phyloP scores from a whole-genome alignment of 2,113 vertebrate genomes.

The Hemiprocne comata region DNA sequence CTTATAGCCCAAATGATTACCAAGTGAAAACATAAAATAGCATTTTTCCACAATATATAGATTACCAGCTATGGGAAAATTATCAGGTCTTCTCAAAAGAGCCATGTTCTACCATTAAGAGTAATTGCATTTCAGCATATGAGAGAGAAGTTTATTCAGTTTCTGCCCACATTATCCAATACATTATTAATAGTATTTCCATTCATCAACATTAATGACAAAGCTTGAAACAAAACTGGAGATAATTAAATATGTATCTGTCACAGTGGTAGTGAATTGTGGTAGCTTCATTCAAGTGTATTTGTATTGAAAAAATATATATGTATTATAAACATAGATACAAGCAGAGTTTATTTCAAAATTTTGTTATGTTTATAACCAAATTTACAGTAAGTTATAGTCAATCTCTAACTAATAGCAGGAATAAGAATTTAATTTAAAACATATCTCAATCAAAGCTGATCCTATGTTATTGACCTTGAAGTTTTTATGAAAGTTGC shows the following conservation, averaged over 20 bases:
- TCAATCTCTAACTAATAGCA: background rate
- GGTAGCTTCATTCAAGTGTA: background rate
- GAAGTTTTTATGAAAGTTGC: conserved; percentile 25
- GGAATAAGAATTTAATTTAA: conserved; percentile 23
- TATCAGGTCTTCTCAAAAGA: background rate
- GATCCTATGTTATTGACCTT: conserved; percentile 6
- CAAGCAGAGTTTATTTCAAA: background rate
- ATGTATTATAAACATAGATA: background rate
- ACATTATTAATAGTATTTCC: background rate
- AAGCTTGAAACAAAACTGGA: conserved; percentile 2
- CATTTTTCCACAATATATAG: background rate
- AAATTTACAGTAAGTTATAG: background rate
- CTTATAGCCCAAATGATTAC: background rate
- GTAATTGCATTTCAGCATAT: background rate
- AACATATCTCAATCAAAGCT: background rate
- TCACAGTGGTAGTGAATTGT: background rate
- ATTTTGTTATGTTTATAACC: background rate
- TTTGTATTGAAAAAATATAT: background rate
- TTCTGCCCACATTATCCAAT: background rate
- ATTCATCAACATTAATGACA: background rate
- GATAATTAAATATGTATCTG: background rate
- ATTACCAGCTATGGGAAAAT: background rate
- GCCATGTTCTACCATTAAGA: background rate
- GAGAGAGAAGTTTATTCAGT: background rate
- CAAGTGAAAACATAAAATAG: background rate